A percentile compares a stretch with the other conserved stretches of the same genome.
These are phyloP conservation scores for Argya squamiceps DNA, from an alignment of 2,797 vertebrate genomes.

Conservation along the genomic window DNA sequence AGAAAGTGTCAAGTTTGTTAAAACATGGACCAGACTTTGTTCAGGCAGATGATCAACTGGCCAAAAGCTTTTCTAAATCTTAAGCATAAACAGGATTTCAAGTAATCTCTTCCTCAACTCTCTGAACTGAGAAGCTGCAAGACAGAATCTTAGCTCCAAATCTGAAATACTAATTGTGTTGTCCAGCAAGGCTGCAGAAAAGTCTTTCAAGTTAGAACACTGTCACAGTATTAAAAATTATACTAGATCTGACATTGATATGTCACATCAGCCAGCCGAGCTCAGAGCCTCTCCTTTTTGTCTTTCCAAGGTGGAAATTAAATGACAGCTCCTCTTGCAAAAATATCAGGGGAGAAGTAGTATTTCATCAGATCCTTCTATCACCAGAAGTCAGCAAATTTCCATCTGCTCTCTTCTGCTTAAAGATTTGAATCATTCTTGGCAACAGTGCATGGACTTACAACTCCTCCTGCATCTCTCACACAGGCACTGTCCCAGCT, in stretches of 20 bases:
- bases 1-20: background rate
- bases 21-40: background rate
- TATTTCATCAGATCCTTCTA: background rate
- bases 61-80: background rate
- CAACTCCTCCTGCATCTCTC: background rate
- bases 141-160: background rate
- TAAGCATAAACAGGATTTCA: background rate
- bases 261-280: background rate
- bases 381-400: background rate
- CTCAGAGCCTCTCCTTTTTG: background rate
- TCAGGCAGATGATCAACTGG: background rate
- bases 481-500: background rate
- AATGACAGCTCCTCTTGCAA: background rate
- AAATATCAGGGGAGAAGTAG: background rate
- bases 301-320: background rate
- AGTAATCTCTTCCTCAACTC: background rate
- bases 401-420: background rate
- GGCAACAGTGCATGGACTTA: background rate
- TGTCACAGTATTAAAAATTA: background rate
- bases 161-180: background rate
- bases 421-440: constrained; percentile 30
- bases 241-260: background rate
- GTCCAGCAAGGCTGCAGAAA: background rate
- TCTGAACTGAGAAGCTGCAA: background rate
- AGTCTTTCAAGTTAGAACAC: background rate